A percentile compares a stretch with the other conserved stretches of the same genome.
phyloP scores from a whole-genome alignment of 2,113 vertebrate species.

The Psettodes erumei region DNA sequence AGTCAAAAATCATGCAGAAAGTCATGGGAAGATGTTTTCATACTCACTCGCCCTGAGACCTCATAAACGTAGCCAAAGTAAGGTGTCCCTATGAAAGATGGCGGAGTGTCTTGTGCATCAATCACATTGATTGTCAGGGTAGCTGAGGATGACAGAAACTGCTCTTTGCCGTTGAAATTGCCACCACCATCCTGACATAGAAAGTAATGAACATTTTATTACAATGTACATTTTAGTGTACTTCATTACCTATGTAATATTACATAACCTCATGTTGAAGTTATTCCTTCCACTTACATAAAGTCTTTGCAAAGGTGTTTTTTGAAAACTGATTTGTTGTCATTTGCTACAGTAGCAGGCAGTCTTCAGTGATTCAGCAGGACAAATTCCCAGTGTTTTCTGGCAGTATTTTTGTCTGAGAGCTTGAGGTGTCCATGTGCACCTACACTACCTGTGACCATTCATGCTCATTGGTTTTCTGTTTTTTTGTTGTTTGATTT shows the following conservation, averaged over 20 bases:
- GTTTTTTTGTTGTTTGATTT: too few species aligned
- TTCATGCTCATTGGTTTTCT: too few species aligned
- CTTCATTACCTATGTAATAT: too few species aligned
- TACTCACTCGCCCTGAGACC: conserved; percentile 89
- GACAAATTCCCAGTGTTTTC: too few species aligned
- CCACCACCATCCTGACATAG: conserved; percentile 93
- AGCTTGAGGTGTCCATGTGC: too few species aligned
- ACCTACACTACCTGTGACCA: too few species aligned
- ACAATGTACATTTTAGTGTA: not conserved
- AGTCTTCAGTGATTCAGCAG: too few species aligned
- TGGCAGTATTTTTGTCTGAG: too few species aligned
- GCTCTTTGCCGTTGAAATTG: conserved; percentile 87
- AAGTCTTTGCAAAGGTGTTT: not conserved
- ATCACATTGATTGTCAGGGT: conserved; percentile 92
- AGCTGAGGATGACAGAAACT: conserved; percentile 89
- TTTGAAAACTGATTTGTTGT: not conserved
- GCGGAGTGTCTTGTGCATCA: conserved; percentile 92
- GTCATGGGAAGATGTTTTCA: not conserved
- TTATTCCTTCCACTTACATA: not conserved
- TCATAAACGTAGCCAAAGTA: conserved; percentile 96
- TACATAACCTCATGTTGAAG: too few species aligned
- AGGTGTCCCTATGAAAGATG: conserved; percentile 91
- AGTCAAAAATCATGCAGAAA: not conserved
- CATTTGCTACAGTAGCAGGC: not conserved
- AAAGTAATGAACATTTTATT: not conserved